A percentile compares a stretch with the other conserved stretches of the same genome.
Evolutionary conservation across 2,113 vertebrate genomes (phyloP).

Genomic region (Tragelaphus scriptus): DNA sequence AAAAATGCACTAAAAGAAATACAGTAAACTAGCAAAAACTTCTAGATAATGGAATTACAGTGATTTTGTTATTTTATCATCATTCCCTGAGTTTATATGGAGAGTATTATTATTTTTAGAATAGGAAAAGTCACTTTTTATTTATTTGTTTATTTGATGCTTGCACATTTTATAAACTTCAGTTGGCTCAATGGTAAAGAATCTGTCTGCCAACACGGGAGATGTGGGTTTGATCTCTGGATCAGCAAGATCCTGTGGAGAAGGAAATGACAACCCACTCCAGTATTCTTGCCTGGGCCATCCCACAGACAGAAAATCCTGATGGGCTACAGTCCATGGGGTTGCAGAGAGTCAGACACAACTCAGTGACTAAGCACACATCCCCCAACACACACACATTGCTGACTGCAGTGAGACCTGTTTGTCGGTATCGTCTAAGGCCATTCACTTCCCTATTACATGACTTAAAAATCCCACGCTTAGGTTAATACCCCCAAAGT

Average conservation of each 20-base stretch:
- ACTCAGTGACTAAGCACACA: not conserved
- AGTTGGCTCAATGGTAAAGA: not conserved
- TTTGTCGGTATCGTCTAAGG: not conserved
- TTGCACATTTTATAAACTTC: not conserved
- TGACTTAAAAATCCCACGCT: not conserved
- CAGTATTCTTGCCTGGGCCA: not conserved
- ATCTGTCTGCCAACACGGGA: not conserved
- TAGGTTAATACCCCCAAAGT: not conserved
- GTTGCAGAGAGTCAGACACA: not conserved
- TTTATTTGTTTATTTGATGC: not conserved
- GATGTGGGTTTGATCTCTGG: not conserved
- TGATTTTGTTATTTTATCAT: not conserved
- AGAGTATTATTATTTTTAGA: not conserved
- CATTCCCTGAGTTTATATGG: not conserved
- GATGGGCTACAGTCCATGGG: not conserved
- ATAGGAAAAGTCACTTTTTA: not conserved
- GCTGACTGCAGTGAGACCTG: not conserved
- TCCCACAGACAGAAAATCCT: not conserved
- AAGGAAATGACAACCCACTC: not conserved
- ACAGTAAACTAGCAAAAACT: not conserved
- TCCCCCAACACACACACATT: not conserved
- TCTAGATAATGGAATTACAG: not conserved
- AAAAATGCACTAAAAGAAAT: not conserved
- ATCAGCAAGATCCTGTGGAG: not conserved
- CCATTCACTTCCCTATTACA: not conserved